These are phyloP conservation scores for Frieseomelitta varia DNA, from an alignment of 1,140 invertebrate species.

Conservation along the genomic window DNA sequence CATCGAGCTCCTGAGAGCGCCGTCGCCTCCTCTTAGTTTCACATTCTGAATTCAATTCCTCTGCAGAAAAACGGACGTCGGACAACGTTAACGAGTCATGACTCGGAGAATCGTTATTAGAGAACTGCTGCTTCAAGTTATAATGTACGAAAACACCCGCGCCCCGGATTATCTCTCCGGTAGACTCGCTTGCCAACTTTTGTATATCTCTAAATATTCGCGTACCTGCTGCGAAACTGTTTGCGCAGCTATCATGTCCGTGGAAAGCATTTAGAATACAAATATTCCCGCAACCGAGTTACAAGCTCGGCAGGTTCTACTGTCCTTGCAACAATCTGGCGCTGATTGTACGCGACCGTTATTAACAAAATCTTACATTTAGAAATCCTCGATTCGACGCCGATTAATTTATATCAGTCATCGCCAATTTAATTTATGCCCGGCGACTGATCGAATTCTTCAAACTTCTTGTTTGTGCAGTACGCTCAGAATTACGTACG, in stretches of 20 bases:
- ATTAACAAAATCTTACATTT: neutral
- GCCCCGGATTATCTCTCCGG: conserved; percentile 2
- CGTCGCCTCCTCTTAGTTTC: neutral
- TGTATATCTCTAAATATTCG: conserved; percentile 10
- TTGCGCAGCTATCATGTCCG: neutral
- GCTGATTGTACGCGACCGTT: neutral
- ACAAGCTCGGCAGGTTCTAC: neutral
- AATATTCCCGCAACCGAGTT: conserved; percentile 10
- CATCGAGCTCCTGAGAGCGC: neutral
- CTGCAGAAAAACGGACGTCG: too few relatives aligned
- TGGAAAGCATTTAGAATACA: neutral
- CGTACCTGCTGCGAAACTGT: neutral
- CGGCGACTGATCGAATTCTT: too few relatives aligned
- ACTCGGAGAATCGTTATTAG: too few relatives aligned
- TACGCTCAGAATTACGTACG: too few relatives aligned
- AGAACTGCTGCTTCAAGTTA: conserved; percentile 22
- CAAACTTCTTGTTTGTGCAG: too few relatives aligned
- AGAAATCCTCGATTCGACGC: neutral
- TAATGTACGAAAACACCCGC: neutral
- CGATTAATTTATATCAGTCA: too few relatives aligned
- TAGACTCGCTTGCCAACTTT: neutral
- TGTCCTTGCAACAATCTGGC: neutral
- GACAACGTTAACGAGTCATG: conserved; percentile 18
- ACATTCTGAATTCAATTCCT: neutral
- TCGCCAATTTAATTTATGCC: too few relatives aligned